A percentile compares a stretch with the other conserved stretches of the same genome.
These are phyloP conservation scores for Lipophrys pholis DNA, from an alignment of 2,113 vertebrate genomes.

Conservation along the genomic window DNA sequence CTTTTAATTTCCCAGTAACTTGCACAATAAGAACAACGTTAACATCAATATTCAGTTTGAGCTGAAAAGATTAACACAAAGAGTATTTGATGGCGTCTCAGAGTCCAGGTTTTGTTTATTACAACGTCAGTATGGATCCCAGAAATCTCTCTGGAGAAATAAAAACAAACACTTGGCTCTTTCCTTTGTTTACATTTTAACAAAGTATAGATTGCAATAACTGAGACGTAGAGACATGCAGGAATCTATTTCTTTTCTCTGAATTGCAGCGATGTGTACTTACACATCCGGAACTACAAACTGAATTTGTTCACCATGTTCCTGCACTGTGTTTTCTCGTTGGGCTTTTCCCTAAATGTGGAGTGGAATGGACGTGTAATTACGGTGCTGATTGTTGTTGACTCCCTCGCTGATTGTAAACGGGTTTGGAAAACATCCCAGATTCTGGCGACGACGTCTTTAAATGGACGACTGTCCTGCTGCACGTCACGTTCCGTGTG, in stretches of 20 bases:
- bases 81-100: too few relatives aligned
- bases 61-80: too few relatives aligned
- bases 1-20: too few relatives aligned
- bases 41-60: too few relatives aligned
- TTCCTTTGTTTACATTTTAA: too few relatives aligned
- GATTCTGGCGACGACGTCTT: not conserved
- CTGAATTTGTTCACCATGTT: not conserved
- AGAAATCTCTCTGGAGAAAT: too few relatives aligned
- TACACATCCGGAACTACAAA: not conserved
- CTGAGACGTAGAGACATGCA: not conserved
- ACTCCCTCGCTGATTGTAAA: constrained; percentile 2
- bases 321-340: not conserved
- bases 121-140: too few relatives aligned
- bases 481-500: constrained; percentile 47
- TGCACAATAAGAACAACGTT: too few relatives aligned
- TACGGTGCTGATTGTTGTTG: constrained; percentile 10
- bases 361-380: not conserved
- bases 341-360: not conserved
- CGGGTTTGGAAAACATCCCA: constrained; percentile 8
- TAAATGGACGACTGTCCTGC: constrained; percentile 47
- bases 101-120: too few relatives aligned
- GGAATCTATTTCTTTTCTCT: not conserved
- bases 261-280: not conserved
- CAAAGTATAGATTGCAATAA: not conserved
- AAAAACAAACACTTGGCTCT: too few relatives aligned